Evolutionary conservation across 2,888 invertebrate species (phyloP), one percentile per base, ranked within the genome.

Genomic region (Pristionchus fissidentatus): DNA sequence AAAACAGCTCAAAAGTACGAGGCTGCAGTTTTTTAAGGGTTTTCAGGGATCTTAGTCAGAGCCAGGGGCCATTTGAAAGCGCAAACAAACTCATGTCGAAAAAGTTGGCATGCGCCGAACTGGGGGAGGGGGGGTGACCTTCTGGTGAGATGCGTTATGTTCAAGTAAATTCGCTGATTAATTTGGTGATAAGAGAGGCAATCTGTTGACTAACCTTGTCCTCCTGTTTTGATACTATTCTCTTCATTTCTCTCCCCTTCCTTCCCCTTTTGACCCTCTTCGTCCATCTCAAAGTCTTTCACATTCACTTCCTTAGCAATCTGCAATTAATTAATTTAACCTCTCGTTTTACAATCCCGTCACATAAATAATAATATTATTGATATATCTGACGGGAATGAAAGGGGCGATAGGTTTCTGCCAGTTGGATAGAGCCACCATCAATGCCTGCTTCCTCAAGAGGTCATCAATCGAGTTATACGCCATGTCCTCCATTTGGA

Each of bases 211-310:
- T 19, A 49, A 29, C n/a, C 22, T 32, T 46, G 19, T 52, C 52
- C 35, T 35, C 55, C 55, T 26, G 15, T 78, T 13, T 49, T 55
- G 3, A 60, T 7, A 3, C 15, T 22, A 41, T 60, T 43, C 38
- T 57, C 57, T 8, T 32, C 26, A 22, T 60, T 49, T 49, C 52
- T 80, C 60, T 57, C 29, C 19, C 41, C 38, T 57, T 38, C 43
- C 35, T 62, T 62, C 62, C 62, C 57, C 32, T 62, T 62, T 15
- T 62, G 32, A 26, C 8, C 35, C 4, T 73, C 73, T 8, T 73
- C 73, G 2, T 43, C 41, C 43, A 73, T 29, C 41, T 73, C 73
- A 32, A 73, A 73, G 43, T 73, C 46, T 32, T 81, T 81, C 62
- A 46, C 49, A 19, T 79, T 79, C 38, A 79, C n/a, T 13, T 46